Conservation (phyloP, 2,113 vertebrate species). For the Kryptolebias marmoratus region DNA sequence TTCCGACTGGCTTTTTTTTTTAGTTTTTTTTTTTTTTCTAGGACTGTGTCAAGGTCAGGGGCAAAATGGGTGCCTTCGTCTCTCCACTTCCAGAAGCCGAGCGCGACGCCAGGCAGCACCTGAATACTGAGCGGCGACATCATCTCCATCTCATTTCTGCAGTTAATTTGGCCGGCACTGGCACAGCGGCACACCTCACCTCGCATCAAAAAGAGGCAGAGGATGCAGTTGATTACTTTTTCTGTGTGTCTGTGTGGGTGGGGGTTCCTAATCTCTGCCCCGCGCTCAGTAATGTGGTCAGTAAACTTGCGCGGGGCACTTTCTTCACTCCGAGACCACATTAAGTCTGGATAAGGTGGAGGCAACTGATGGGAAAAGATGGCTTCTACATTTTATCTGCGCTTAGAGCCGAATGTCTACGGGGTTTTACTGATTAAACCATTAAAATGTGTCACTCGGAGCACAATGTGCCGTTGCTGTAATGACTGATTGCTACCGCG, state of each 20-base stretch:
- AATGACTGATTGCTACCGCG: background rate
- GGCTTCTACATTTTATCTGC: background rate
- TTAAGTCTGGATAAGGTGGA: slow-evolving; percentile 11
- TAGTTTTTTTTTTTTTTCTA: slow-evolving; percentile 6
- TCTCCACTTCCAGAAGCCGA: slow-evolving; percentile 34
- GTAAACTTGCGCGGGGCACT: slow-evolving; percentile 13
- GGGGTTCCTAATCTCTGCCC: slow-evolving; percentile 44
- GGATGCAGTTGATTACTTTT: slow-evolving; percentile 31
- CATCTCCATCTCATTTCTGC: slow-evolving; percentile 52
- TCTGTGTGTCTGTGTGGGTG: no score
- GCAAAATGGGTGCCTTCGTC: slow-evolving; percentile 36
- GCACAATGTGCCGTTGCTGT: background rate
- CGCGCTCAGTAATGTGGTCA: slow-evolving; percentile 30
- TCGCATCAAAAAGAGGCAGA: slow-evolving; percentile 45
- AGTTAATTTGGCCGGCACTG: slow-evolving; percentile 45
- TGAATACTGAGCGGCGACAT: slow-evolving; percentile 50
- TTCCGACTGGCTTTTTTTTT: slow-evolving; percentile 26
- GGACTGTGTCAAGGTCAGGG: slow-evolving; percentile 70
- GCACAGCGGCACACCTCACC: slow-evolving; percentile 42
- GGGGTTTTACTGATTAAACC: slow-evolving; percentile 20
- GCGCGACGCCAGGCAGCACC: slow-evolving; percentile 45
- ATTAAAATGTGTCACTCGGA: slow-evolving; percentile 25
- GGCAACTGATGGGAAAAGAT: background rate
- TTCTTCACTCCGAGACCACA: slow-evolving; percentile 15
- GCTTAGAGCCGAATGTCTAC: slow-evolving; percentile 7